Evolutionary conservation across 2,888 invertebrate genomes (phyloP).

Genomic region (Cotesia congregata): DNA sequence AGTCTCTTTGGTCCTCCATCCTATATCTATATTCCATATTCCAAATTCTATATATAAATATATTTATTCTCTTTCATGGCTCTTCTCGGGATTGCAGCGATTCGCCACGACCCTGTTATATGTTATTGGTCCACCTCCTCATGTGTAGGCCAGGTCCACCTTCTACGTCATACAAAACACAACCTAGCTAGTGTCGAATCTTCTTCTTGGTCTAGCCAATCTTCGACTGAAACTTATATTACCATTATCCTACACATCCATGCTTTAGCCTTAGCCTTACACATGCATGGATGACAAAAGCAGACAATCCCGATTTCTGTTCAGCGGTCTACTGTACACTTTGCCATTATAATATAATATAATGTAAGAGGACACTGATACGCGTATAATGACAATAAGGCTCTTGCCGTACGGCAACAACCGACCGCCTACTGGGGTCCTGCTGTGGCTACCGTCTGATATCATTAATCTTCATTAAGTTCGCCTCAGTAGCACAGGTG

Average conservation of each 20-base stretch:
- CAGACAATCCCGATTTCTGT: too few relatives aligned
- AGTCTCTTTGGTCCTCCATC: not conserved
- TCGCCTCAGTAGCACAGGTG: conserved; percentile 39
- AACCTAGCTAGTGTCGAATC: too few relatives aligned
- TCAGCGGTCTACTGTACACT: not conserved
- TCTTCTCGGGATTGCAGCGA: conserved; percentile 30
- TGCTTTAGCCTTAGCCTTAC: not conserved
- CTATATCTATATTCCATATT: not conserved
- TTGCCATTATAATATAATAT: not conserved
- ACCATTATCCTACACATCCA: not conserved
- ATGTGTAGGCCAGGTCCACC: not conserved
- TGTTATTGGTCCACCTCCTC: not conserved
- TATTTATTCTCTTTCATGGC: not conserved
- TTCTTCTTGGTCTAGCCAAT: conserved; percentile 16
- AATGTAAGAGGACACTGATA: conserved; percentile 45
- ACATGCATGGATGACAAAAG: not conserved
- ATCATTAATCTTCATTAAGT: conserved; percentile 48
- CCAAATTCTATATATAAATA: not conserved
- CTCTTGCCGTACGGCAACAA: conserved; percentile 23
- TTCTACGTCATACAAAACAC: too few relatives aligned
- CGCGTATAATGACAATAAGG: conserved; percentile 48
- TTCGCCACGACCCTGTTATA: conserved; percentile 43
- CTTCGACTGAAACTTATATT: not conserved
- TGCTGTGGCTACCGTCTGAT: conserved; percentile 23
- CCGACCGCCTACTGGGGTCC: conserved; percentile 12